Conservation (phyloP, 2,888 invertebrate genomes). For the Gortyna flavago region DNA sequence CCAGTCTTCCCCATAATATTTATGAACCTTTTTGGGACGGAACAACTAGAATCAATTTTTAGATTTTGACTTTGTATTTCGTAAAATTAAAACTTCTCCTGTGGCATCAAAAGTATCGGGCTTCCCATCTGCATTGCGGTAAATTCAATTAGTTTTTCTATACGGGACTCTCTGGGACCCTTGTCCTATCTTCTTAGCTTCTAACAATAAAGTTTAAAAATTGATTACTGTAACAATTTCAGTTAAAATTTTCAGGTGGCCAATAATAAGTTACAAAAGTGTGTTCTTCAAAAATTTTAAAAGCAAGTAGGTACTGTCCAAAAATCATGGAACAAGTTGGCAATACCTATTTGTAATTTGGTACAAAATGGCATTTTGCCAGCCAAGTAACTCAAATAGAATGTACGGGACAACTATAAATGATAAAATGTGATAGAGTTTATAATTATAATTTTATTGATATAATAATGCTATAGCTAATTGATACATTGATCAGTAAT, state of each 20-base stretch:
- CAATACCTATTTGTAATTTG: slow-evolving; percentile 61
- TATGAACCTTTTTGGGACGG: background rate
- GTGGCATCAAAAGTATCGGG: background rate
- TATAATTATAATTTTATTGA: too few species aligned
- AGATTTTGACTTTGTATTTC: background rate
- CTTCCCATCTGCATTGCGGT: background rate
- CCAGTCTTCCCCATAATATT: background rate
- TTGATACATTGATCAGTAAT: too few species aligned
- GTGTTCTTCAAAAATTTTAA: slow-evolving; percentile 15
- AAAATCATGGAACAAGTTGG: slow-evolving; percentile 55
- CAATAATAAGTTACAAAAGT: background rate
- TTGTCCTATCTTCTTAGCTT: background rate
- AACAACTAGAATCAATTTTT: background rate
- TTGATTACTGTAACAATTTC: background rate
- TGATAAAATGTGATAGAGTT: too few species aligned
- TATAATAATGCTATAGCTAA: too few species aligned
- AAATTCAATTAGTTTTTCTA: background rate
- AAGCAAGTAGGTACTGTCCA: slow-evolving; percentile 30
- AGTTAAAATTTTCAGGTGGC: background rate
- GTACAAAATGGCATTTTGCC: slow-evolving; percentile 68
- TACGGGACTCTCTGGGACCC: background rate
- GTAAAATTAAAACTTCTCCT: background rate
- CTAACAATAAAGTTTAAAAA: too few species aligned
- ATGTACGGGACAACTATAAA: too few species aligned
- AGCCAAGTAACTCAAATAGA: slow-evolving; percentile 70